Percentiles rank a stretch among this genome's conserved stretches.
These are phyloP conservation scores for Spialia ferax DNA, from an alignment of 2,888 invertebrate genomes.

Conservation along the genomic window DNA sequence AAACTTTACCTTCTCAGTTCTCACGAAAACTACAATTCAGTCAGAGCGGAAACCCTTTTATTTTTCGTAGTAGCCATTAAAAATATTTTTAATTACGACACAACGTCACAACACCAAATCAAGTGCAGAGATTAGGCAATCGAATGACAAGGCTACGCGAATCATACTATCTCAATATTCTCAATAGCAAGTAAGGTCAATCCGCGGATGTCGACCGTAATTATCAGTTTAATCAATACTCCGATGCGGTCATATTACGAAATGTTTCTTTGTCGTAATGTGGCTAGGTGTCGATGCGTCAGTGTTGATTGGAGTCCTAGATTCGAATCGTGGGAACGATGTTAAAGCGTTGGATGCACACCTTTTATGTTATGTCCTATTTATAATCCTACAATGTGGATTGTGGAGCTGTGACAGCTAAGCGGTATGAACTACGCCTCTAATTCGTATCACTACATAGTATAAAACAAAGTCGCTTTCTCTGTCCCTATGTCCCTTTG, in stretches of 20 bases:
- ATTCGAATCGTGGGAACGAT: slow-evolving; percentile 18
- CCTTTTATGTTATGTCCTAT: too few relatives aligned
- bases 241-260: slow-evolving; percentile 21
- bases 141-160: slow-evolving; percentile 17
- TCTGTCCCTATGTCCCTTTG: too few relatives aligned
- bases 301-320: not conserved
- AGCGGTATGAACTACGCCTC: too few relatives aligned
- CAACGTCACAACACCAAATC: slow-evolving; percentile 3
- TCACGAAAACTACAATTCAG: too few relatives aligned
- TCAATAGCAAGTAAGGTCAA: slow-evolving; percentile 18
- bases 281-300: slow-evolving; percentile 23
- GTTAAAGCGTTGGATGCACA: too few relatives aligned
- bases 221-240: slow-evolving; percentile 26
- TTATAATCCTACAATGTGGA: too few relatives aligned
- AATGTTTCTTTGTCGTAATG: slow-evolving; percentile 17
- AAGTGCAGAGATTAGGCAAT: slow-evolving; percentile 22
- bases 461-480: too few relatives aligned
- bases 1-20: too few relatives aligned
- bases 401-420: too few relatives aligned
- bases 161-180: slow-evolving; percentile 1
- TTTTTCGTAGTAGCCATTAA: not conserved
- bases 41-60: too few relatives aligned
- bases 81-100: not conserved
- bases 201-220: slow-evolving; percentile 25
- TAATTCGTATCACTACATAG: too few relatives aligned